phyloP scores from a whole-genome alignment of 2,113 vertebrate species.

The Planiliza haematocheilus region DNA sequence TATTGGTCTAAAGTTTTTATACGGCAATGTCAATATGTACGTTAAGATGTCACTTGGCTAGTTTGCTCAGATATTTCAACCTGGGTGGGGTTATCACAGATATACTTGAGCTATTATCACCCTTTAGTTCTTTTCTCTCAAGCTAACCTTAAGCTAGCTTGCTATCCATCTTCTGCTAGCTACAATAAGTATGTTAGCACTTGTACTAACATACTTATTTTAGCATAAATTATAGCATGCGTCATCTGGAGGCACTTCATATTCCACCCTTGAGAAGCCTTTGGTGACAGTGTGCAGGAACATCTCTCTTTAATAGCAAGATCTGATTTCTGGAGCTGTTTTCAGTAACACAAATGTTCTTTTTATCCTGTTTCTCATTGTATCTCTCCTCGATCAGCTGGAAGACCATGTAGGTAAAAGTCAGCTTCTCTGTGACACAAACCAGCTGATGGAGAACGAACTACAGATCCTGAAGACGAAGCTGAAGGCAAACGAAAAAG shows the following conservation, averaged over 20 bases:
- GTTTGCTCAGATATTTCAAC: no score
- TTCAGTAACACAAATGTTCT: not conserved
- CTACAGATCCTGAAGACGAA: not conserved
- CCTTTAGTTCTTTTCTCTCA: no score
- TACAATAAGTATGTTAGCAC: no score
- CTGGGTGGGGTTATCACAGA: no score
- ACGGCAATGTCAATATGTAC: no score
- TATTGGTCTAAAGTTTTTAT: no score
- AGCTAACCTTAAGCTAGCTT: no score
- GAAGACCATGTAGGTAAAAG: not conserved
- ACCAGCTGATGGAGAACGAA: not conserved
- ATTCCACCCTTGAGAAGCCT: not conserved
- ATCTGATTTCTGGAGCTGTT: not conserved
- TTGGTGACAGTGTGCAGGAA: not conserved
- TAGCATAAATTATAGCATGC: not conserved
- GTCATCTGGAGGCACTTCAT: rapidly evolving
- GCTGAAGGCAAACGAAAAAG: not conserved
- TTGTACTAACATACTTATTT: no score
- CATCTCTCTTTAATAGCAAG: no score
- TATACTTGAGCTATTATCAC: no score
- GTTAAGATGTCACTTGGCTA: no score
- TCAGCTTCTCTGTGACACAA: not conserved
- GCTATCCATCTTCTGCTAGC: no score
- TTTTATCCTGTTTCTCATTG: rapidly evolving
- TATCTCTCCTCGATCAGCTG: not conserved